Conservation (phyloP, 2,888 invertebrate genomes). For the Brachypterus glaber region DNA sequence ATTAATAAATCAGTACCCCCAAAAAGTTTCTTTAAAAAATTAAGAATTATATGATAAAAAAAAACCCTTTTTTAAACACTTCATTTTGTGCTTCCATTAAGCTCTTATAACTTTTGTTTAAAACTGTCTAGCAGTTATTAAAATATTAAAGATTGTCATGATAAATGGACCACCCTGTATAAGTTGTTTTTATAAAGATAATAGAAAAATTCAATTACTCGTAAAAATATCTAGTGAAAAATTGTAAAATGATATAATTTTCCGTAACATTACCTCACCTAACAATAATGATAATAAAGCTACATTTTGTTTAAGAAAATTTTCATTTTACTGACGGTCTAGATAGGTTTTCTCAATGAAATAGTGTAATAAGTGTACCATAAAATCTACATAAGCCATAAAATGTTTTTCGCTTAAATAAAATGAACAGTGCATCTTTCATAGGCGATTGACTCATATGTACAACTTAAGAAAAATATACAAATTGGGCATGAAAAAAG, state of each 20-base stretch:
- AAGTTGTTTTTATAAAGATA: slow-evolving; percentile 1
- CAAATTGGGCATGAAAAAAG: too few relatives aligned
- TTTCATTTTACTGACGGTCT: slow-evolving; percentile 16
- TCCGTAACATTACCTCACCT: slow-evolving; percentile 21
- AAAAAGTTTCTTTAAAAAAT: too few relatives aligned
- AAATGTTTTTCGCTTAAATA: slow-evolving; percentile 13
- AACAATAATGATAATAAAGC: slow-evolving; percentile 15
- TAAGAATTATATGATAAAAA: too few relatives aligned
- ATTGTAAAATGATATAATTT: slow-evolving; percentile 25
- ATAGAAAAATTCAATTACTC: slow-evolving; percentile 18
- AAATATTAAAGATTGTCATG: too few relatives aligned
- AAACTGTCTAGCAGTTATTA: too few relatives aligned
- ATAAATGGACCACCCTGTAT: too few relatives aligned
- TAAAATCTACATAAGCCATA: slow-evolving; percentile 12
- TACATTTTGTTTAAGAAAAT: slow-evolving; percentile 11
- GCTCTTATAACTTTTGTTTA: too few relatives aligned
- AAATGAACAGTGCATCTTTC: too few relatives aligned
- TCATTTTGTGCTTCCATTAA: neutral
- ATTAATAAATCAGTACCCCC: too few relatives aligned
- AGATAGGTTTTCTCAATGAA: slow-evolving; percentile 10
- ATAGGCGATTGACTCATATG: too few relatives aligned
- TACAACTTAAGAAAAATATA: too few relatives aligned
- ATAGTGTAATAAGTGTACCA: slow-evolving; percentile 6
- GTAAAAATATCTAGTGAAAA: slow-evolving; percentile 23
- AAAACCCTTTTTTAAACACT: too few relatives aligned